phyloP scores from a whole-genome alignment of 23 tunicate species.

The Botrylloides violaceus region DNA sequence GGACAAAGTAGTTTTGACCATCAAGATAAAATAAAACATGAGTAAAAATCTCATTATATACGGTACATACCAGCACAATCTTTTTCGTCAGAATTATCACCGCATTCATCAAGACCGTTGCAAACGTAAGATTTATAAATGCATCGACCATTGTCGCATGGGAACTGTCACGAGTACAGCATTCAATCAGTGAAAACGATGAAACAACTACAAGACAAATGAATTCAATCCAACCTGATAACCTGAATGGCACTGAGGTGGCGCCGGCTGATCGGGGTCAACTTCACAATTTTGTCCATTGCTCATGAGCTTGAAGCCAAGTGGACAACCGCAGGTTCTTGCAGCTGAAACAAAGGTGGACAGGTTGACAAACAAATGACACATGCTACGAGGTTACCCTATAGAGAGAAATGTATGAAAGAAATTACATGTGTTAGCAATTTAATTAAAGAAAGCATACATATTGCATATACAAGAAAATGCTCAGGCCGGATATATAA shows the following conservation, averaged over 20 bases:
- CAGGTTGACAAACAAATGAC: too few relatives aligned
- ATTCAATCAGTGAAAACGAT: too few relatives aligned
- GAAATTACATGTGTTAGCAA: not conserved
- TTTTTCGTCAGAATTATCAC: conserved; percentile 37
- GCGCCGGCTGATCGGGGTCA: conserved; percentile 53
- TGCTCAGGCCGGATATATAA: not conserved
- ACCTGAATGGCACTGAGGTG: conserved; percentile 37
- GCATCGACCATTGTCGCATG: conserved; percentile 72
- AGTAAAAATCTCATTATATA: not conserved
- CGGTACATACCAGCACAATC: not conserved
- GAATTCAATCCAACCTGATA: too few relatives aligned
- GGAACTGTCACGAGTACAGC: too few relatives aligned
- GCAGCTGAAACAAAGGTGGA: too few relatives aligned
- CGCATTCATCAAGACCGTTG: conserved; percentile 71
- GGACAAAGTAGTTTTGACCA: too few relatives aligned
- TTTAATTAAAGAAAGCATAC: not conserved
- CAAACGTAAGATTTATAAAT: conserved; percentile 37
- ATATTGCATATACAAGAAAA: not conserved
- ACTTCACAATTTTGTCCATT: conserved; percentile 25
- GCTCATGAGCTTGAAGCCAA: conserved; percentile 18
- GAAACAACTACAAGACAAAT: too few relatives aligned
- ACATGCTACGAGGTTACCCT: too few relatives aligned
- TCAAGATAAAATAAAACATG: too few relatives aligned
- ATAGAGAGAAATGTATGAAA: too few relatives aligned
- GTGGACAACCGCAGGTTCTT: conserved; percentile 66